phyloP scores from a whole-genome alignment of 2,113 vertebrate genomes.

The Spea multiplicata region DNA sequence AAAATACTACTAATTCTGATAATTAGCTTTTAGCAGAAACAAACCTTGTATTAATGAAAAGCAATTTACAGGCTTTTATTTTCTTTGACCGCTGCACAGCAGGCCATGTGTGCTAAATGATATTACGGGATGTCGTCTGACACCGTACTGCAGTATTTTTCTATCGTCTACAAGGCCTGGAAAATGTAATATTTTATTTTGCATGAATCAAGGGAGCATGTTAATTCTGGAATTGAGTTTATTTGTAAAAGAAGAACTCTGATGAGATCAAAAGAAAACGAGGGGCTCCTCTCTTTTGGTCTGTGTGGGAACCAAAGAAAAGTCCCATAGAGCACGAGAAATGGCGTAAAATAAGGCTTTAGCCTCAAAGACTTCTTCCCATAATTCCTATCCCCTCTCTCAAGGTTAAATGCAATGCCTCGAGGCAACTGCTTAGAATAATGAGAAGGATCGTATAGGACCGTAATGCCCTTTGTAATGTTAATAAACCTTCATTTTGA shows the following conservation, averaged over 20 bases:
- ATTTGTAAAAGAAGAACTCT: constrained; percentile 52
- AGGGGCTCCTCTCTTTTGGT: constrained; percentile 53
- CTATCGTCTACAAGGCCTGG: no score
- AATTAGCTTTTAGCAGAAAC: no score
- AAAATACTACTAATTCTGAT: no score
- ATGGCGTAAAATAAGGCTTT: constrained; percentile 62
- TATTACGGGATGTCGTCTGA: no score
- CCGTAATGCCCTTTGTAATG: constrained; percentile 76
- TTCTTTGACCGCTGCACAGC: no score
- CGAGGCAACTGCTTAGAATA: constrained; percentile 73
- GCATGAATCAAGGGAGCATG: background rate
- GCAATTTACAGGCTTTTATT: no score
- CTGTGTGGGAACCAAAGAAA: constrained; percentile 51
- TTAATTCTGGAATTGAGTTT: constrained; percentile 20
- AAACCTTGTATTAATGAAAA: no score
- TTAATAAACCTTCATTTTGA: constrained; percentile 76
- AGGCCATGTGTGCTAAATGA: no score
- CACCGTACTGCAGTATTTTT: no score
- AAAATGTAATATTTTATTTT: background rate
- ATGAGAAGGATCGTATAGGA: constrained; percentile 73
- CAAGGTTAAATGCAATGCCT: constrained; percentile 77
- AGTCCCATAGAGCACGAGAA: constrained; percentile 56
- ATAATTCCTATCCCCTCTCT: constrained; percentile 71
- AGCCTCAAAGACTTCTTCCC: constrained; percentile 64
- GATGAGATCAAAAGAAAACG: constrained; percentile 65